Percentiles rank a stretch among this genome's conserved stretches.
phyloP scores from a whole-genome alignment of 2,888 invertebrate genomes.

The Melieria omissa region DNA sequence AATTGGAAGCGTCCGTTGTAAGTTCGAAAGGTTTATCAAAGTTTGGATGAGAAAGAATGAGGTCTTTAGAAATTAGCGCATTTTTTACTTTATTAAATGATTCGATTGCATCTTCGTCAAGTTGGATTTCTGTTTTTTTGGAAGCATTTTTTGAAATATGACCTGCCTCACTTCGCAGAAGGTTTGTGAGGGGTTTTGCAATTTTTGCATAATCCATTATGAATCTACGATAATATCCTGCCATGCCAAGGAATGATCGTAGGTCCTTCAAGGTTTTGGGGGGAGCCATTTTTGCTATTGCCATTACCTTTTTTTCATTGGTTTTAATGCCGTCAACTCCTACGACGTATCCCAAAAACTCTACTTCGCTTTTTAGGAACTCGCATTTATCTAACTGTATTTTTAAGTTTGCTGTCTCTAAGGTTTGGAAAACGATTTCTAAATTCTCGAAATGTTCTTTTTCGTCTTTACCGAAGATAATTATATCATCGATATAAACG shows the following conservation, averaged over 20 bases:
- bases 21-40: conserved; percentile 41
- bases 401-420: background rate
- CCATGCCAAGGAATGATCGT: conserved; percentile 32
- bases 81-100: conserved; percentile 34
- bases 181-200: too few relatives aligned
- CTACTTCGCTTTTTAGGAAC: too few relatives aligned
- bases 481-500: background rate
- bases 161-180: conserved; percentile 31
- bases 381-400: background rate
- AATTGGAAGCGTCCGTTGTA: conserved; percentile 42
- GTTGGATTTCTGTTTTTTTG: conserved; percentile 23
- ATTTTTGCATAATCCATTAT: too few relatives aligned
- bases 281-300: conserved; percentile 25
- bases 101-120: conserved; percentile 21
- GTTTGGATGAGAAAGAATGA: conserved; percentile 39
- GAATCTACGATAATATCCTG: conserved; percentile 39
- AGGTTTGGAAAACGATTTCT: conserved; percentile 4
- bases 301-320: background rate
- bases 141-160: conserved; percentile 35
- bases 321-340: too few relatives aligned
- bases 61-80: conserved; percentile 31
- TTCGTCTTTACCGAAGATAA: conserved; percentile 23
- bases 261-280: conserved; percentile 38
- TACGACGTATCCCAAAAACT: too few relatives aligned
- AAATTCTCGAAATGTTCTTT: conserved; percentile 8